These are phyloP conservation scores for Triplophysa dalaica DNA, from an alignment of 2,113 vertebrate genomes.

Conservation along the genomic window DNA sequence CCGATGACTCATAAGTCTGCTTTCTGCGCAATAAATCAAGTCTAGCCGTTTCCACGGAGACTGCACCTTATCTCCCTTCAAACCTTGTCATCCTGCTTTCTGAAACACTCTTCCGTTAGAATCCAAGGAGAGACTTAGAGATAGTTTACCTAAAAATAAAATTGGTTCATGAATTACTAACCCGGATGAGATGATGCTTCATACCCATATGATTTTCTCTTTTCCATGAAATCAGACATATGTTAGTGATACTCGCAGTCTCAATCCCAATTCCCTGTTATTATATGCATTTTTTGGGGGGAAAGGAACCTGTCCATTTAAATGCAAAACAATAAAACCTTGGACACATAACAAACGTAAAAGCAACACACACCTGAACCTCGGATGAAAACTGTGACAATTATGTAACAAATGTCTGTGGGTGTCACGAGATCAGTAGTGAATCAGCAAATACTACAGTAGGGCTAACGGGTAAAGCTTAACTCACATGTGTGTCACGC, in stretches of 20 bases:
- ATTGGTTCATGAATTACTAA: too few species aligned
- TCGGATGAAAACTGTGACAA: neutral
- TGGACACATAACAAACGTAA: neutral
- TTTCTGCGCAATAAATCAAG: conserved; percentile 58
- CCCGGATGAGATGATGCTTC: too few species aligned
- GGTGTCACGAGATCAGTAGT: neutral
- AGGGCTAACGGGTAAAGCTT: neutral
- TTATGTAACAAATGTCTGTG: too few species aligned
- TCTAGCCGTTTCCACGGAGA: conserved; percentile 67
- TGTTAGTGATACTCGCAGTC: too few species aligned
- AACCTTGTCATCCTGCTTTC: conserved; percentile 19
- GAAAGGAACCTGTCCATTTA: too few species aligned
- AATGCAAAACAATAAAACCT: neutral
- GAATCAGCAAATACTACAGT: neutral
- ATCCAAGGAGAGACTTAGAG: neutral
- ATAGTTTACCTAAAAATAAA: neutral
- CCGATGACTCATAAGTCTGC: conserved; percentile 62
- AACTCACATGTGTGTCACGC: neutral
- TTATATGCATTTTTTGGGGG: too few species aligned
- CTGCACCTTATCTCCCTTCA: conserved; percentile 43
- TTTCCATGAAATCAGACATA: too few species aligned
- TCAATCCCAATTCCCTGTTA: too few species aligned
- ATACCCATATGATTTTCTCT: too few species aligned
- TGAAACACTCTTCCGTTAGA: neutral
- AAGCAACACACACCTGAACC: neutral